Base-by-base conservation (phyloP, 2,113 vertebrate genomes). In the Sinocyclocheilus rhinocerous region DNA sequence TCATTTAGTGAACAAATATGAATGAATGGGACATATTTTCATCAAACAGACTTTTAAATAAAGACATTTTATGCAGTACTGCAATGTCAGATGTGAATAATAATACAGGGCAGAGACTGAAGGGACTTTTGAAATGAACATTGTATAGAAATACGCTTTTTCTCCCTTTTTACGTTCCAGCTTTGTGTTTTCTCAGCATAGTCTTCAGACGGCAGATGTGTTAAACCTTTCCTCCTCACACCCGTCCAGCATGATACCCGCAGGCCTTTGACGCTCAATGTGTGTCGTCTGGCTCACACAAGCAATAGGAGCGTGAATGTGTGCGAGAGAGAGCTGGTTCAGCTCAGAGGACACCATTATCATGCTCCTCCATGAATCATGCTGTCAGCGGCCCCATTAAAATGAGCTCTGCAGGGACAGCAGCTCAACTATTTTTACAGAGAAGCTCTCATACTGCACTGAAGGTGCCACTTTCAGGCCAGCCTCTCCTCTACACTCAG, bases 341-440 rank as follows among this genome's bases (percentile, higher is more conserved):
- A 50, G 79, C 73, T 86, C 48, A 75, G 77, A 83, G 78, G 67
- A 83, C 45, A 67, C 83, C 67, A 83, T 89, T 80, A 86, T 84
- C 45, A 26, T 70, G 36, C 76, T 75, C 65, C 61, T 48, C 73
- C 80, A 89, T 91, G 76, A 87, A 88, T 91, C 90, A 90, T 26
- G 75, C 87, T 90, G 87, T 87, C 89, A 87, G 24, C 67, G n/a
- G 81, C 57, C 67, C 86, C 84, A 91, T 90, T 91, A 89, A 89
- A 89, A 81, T 72, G 29, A 89, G 82, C 83, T 89, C 84, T 83
- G 42, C 73, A 73, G 73, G 86, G 87, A 87, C 81, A 70, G 81
- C 26, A 86, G 81, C 65, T 59, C 78, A 81, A 77, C 87, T 88
- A 87, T 86, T 87, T 84, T 85, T 89, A 86, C 70, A 82, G 70